Conservation (phyloP, 2,888 invertebrate genomes). For the Nomada lathburiana region DNA sequence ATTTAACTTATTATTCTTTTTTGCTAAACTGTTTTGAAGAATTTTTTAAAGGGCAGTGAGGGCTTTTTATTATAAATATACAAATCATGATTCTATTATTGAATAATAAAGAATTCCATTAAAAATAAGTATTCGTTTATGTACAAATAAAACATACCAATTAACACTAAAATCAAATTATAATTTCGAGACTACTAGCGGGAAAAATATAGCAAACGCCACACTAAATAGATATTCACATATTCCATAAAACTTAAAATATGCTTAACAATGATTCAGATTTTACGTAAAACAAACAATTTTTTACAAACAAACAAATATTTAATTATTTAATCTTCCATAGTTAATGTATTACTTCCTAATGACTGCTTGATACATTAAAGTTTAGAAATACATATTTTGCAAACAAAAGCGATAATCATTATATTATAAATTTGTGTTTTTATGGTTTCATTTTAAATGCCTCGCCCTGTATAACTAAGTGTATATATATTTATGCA, state of each 20-base stretch:
- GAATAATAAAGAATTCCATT: not conserved
- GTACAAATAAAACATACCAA: constrained; percentile 41
- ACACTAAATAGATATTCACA: not conserved
- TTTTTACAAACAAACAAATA: constrained; percentile 4
- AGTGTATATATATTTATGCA: constrained; percentile 65
- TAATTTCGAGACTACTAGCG: not conserved
- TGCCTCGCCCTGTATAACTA: constrained; percentile 57
- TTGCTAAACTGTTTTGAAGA: not conserved
- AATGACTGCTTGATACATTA: too few relatives aligned
- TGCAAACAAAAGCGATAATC: not conserved
- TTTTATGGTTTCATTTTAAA: constrained; percentile 37
- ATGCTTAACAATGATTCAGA: constrained; percentile 7
- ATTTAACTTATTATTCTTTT: not conserved
- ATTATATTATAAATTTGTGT: not conserved
- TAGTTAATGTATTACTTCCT: not conserved
- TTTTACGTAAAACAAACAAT: constrained; percentile 17
- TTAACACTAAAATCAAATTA: constrained; percentile 3
- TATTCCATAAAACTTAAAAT: constrained; percentile 13
- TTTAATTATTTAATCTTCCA: not conserved
- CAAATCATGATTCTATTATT: constrained; percentile 13
- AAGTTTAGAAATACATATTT: not conserved
- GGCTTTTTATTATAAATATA: not conserved
- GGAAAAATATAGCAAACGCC: not conserved
- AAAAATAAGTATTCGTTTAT: constrained; percentile 1
- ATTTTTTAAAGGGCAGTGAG: not conserved